Evolutionary conservation across 2,113 vertebrate species (phyloP).

Genomic region (Accipiter cooperii): DNA sequence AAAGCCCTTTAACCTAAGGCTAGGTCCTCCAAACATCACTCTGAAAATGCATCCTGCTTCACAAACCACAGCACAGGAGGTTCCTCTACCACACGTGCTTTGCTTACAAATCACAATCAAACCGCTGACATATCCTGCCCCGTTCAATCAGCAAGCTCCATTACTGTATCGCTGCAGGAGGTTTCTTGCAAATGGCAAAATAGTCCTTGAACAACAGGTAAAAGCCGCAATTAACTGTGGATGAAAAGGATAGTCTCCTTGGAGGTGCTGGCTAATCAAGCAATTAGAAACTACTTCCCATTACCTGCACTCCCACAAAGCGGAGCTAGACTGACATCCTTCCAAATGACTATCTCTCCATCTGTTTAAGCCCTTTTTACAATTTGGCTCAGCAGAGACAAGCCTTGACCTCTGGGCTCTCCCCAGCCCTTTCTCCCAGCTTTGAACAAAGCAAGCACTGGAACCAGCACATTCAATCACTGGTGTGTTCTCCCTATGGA

Average conservation of each 20-base stretch:
- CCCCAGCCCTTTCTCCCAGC: not conserved
- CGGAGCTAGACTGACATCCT: not conserved
- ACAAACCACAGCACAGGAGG: not conserved
- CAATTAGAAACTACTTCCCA: conserved; percentile 34
- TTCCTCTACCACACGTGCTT: not conserved
- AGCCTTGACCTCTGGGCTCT: not conserved
- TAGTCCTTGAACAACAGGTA: conserved; percentile 10
- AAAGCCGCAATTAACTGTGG: conserved; percentile 27
- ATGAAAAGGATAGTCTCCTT: conserved; percentile 31
- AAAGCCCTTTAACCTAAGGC: not conserved
- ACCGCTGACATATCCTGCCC: not conserved
- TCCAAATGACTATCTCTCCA: not conserved
- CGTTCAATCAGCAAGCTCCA: not conserved
- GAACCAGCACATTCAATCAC: not conserved
- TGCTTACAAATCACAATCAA: not conserved
- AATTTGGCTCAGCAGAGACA: not conserved
- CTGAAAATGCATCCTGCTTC: not conserved
- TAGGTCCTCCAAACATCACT: not conserved
- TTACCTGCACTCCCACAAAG: conserved; percentile 17
- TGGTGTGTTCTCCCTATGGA: not conserved
- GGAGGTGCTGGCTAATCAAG: conserved; percentile 3
- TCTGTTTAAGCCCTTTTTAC: not conserved
- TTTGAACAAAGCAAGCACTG: not conserved
- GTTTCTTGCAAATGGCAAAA: conserved; percentile 24
- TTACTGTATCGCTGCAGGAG: not conserved